Evolutionary conservation across 2,888 invertebrate species (phyloP).

Genomic region (Tineola bisselliella): DNA sequence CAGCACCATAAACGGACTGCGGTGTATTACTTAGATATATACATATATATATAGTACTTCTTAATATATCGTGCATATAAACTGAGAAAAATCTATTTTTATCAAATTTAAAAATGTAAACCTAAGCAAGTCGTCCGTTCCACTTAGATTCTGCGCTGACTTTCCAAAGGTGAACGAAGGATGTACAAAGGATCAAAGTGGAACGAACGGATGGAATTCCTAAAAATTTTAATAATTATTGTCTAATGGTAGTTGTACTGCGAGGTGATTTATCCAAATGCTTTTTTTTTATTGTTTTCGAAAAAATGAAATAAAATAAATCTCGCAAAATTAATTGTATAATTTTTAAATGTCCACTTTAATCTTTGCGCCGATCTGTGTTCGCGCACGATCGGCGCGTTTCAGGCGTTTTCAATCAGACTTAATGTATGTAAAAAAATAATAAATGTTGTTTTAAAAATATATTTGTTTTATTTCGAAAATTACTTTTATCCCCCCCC

Average conservation of each 20-base stretch:
- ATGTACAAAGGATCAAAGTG: too few relatives aligned
- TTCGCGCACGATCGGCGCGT: constrained; percentile 54
- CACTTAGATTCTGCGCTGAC: too few relatives aligned
- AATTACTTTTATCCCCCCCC: too few relatives aligned
- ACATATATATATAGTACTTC: not conserved
- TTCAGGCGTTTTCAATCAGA: constrained; percentile 68
- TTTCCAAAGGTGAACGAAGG: too few relatives aligned
- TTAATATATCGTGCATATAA: not conserved
- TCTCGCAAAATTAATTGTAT: constrained; percentile 42
- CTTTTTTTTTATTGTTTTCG: constrained; percentile 44
- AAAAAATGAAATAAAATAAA: too few relatives aligned
- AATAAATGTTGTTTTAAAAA: constrained; percentile 65
- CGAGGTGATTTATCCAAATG: constrained; percentile 48
- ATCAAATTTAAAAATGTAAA: constrained; percentile 58
- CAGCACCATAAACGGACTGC: not conserved
- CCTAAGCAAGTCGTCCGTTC: constrained; percentile 34
- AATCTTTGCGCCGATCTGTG: constrained; percentile 62
- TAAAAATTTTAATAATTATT: constrained; percentile 63
- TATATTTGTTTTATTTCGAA: constrained; percentile 50
- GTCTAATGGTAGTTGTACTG: constrained; percentile 57
- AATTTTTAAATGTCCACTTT: constrained; percentile 58
- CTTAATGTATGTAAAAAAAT: constrained; percentile 67
- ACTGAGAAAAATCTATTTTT: constrained; percentile 59
- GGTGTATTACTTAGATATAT: not conserved
- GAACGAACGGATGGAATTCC: constrained; percentile 41